phyloP scores from a whole-genome alignment of 2,888 invertebrate species.

The Rhagium mordax region DNA sequence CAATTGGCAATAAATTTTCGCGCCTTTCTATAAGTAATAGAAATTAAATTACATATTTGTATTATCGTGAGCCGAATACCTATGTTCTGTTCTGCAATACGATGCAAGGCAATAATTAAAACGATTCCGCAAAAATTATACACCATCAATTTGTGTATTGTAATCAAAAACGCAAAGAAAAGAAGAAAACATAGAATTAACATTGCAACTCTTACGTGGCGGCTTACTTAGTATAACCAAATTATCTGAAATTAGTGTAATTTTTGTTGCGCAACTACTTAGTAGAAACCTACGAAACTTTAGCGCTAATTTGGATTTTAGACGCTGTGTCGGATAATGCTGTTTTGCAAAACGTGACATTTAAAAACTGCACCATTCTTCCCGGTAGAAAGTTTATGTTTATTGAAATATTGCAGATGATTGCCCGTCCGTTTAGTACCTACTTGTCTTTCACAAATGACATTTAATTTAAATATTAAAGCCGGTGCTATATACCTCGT shows the following conservation, averaged over 20 bases:
- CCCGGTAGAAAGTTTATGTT: not conserved
- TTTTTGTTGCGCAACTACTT: slow-evolving; percentile 2
- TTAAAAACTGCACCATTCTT: not conserved
- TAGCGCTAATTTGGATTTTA: not conserved
- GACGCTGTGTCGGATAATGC: not conserved
- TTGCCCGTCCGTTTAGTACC: not conserved
- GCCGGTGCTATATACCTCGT: not conserved
- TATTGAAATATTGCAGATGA: not conserved
- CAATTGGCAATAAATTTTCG: not conserved
- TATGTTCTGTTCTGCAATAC: slow-evolving; percentile 27
- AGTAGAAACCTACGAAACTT: not conserved
- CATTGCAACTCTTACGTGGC: slow-evolving; percentile 1
- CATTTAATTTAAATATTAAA: not conserved
- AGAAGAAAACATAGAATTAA: slow-evolving; percentile 13
- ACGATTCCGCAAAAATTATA: slow-evolving; percentile 18
- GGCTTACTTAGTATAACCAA: not conserved
- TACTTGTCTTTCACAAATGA: not conserved
- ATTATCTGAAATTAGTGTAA: slow-evolving; percentile 12
- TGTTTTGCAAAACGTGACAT: not conserved
- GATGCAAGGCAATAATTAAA: slow-evolving; percentile 20
- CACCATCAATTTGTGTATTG: slow-evolving; percentile 17
- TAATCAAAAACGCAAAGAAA: slow-evolving; percentile 9
- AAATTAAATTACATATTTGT: slow-evolving; percentile 29
- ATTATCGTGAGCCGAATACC: slow-evolving; percentile 16
- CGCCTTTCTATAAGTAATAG: slow-evolving; percentile 2